Evolutionary conservation across 2,797 vertebrate species (phyloP), one percentile per base, ranked within the genome.

Genomic region (Spheniscus humboldti): DNA sequence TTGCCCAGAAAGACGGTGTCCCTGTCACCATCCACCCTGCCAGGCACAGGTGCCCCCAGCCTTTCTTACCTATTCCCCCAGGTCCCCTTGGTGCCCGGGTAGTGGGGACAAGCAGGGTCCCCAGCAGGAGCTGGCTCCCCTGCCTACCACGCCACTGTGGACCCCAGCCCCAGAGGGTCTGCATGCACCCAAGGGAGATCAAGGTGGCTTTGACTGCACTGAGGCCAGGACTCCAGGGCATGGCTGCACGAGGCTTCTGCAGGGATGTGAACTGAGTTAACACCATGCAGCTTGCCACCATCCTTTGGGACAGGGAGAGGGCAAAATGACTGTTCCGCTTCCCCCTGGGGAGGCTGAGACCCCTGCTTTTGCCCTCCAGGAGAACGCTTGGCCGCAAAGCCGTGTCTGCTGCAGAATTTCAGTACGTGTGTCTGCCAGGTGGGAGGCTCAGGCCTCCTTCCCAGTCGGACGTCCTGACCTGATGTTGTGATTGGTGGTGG

Each of bases 101-200:
- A 18, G 30, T 18, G 52, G 78, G 37, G 30, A 37, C 3, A 1
- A 50, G 43, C 41, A 87, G 57, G n/a, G 63, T 48, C 9, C 23
- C 41, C 9, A 25, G 25, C 68, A 73, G 39, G 52, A 8, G 2
- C 56, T 30, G 68, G 10, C 17, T 85, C 6, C 35, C 33, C 35
- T 57, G 23, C 47, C 9, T 86, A 52, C 24, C 10, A 0, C 52
- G 62, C 12, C 5, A 2, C 35, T 91, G 73, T 5, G 13, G 60
- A 41, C 35, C 17, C 12, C 52, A 18, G 10, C 9, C 11, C 39
- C 31, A 1, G 45, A 35, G 35, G 25, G 15, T 98, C 43, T 98
- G 96, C 11, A 50, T 96, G 17, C 96, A 98, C 95, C 98, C 91
- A 0, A 95, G 98, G 31, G 98, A 98, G 78, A 97, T 98, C 63